Base-by-base conservation (phyloP, 2,113 vertebrate species). In the Ammodytes marinus region DNA sequence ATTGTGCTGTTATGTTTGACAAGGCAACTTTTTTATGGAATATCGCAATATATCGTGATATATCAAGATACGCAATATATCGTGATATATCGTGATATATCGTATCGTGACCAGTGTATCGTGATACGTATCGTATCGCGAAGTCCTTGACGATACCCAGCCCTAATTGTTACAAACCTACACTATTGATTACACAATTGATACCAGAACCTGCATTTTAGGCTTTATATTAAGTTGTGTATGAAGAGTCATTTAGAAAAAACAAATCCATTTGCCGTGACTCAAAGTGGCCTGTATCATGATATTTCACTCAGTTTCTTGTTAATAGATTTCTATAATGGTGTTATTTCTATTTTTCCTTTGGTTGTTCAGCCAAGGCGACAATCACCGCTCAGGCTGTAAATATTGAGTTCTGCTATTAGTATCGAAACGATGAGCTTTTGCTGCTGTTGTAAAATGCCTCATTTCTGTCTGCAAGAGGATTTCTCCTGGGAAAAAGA, bases 401-500 rank as follows among this genome's bases (percentile, higher is more conserved):
- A 71, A 71, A 67, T 53, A 45, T 65, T 19, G 4, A 50, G 46
- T 27, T 27, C 27, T 47, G 39, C 52, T 81, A 59, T 83, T 83
- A 76, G 76, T 53, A 81, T 69, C 54, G 1, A 27, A 59, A 67
- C 70, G 61, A 59, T 65, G 55, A 52, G 52, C 17, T 15, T 52
- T 35, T 43, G 69, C 57, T 73, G 63, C 60, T 78, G 53, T 52
- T 65, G 74, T 77, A 74, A 82, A 63, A 59, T 74, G 13, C 53
- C 57, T 74, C 46, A n/a, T 47, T 43, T 4, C n/a, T 74, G 55
- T 70, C 72, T 68, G 69, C 37, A 27, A 35, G 46, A 63, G 50
- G 59, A 54, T 71, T 63, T 46, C 47, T 80, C 27, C 45, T 43
- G 40, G 54, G 69, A 79, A 49, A 79, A 49, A 65, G 67, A 72